Evolutionary conservation across 2,888 invertebrate genomes (phyloP).

Genomic region (Therioaphis trifolii): DNA sequence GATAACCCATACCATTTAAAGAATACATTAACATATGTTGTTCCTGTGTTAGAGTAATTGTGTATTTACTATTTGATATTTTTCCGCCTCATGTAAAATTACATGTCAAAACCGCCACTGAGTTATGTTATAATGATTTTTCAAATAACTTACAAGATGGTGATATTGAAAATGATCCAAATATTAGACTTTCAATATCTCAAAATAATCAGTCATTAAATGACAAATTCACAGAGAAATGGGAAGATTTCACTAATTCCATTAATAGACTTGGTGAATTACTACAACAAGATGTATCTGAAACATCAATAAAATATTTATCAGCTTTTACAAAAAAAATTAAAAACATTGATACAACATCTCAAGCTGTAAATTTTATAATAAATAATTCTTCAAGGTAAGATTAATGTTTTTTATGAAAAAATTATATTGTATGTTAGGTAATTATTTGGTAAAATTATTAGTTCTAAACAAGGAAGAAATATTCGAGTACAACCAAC

Average conservation of each 20-base stretch:
- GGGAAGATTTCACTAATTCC: not conserved
- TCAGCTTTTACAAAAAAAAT: not conserved
- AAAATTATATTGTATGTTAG: not conserved
- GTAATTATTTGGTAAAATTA: not conserved
- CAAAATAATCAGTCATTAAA: not conserved
- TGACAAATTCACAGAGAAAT: no score
- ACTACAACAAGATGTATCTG: slow-evolving; percentile 8
- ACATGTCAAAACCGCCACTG: no score
- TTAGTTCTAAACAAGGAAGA: slow-evolving; percentile 2
- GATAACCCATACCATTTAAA: no score
- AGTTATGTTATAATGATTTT: not conserved
- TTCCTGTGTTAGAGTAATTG: no score
- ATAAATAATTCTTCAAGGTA: slow-evolving; percentile 8
- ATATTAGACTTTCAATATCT: not conserved
- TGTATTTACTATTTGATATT: no score
- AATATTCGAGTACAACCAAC: not conserved
- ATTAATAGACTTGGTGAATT: not conserved
- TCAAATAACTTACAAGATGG: not conserved
- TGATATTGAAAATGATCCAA: slow-evolving; percentile 4
- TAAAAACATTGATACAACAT: not conserved
- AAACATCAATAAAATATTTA: slow-evolving; percentile 5
- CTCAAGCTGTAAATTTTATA: not conserved
- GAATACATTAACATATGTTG: no score
- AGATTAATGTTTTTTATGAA: not conserved
- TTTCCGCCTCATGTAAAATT: no score